Evolutionary conservation across 2,113 vertebrate species (phyloP).

Genomic region (Glaucomys volans): DNA sequence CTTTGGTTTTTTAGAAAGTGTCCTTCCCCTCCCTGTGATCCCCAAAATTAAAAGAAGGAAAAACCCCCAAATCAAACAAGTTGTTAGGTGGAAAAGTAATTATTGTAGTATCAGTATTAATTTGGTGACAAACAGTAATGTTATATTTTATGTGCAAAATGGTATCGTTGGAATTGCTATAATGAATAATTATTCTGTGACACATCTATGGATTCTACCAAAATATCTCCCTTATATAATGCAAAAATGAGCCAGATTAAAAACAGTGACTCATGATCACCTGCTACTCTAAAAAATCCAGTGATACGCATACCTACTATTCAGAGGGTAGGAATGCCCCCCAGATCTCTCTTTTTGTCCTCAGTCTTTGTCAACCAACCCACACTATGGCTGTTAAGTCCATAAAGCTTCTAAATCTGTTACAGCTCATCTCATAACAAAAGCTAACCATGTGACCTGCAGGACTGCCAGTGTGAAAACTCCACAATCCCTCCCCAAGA

Average conservation of each 20-base stretch:
- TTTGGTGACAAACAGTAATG: conserved; percentile 1
- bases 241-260: conserved; percentile 73
- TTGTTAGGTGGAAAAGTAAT: conserved; percentile 42
- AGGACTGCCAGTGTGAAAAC: conserved; percentile 13
- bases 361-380: conserved; percentile 75
- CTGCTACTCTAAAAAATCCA: conserved; percentile 65
- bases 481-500: conserved; percentile 1
- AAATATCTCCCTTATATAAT: conserved; percentile 72
- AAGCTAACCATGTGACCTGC: conserved; percentile 71
- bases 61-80: not conserved
- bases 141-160: conserved; percentile 10
- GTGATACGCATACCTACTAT: conserved; percentile 64
- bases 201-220: conserved; percentile 61
- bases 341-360: conserved; percentile 75
- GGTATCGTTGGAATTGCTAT: conserved; percentile 11
- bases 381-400: conserved; percentile 70
- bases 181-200: conserved; percentile 58
- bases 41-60: too few relatives aligned
- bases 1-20: conserved; percentile 43
- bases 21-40: not conserved
- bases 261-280: conserved; percentile 77
- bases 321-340: conserved; percentile 72
- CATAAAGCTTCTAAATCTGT: conserved; percentile 75
- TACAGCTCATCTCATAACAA: conserved; percentile 69
- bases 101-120: not conserved